Evolutionary conservation across 2,888 invertebrate genomes (phyloP).

Genomic region (Xestia xanthographa): DNA sequence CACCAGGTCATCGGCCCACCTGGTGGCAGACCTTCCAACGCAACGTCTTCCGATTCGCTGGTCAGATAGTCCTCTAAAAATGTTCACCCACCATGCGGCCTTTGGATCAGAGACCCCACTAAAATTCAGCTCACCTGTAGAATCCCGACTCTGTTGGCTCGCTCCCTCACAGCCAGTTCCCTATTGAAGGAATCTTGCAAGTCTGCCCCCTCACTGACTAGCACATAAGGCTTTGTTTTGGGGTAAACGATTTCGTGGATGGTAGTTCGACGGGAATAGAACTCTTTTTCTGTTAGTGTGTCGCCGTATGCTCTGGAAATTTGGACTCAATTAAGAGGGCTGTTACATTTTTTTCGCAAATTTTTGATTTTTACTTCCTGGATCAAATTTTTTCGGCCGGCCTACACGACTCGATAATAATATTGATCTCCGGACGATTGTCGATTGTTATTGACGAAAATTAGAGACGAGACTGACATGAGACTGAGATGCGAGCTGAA

Average conservation of each 20-base stretch:
- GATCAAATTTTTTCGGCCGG: too few species aligned
- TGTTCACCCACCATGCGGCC: not conserved
- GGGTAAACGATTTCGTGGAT: conserved; percentile 92
- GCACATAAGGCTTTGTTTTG: conserved; percentile 89
- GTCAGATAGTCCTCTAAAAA: not conserved
- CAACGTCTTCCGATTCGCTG: too few species aligned
- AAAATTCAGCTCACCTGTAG: conserved; percentile 89
- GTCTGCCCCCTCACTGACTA: conserved; percentile 91
- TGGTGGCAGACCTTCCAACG: too few species aligned
- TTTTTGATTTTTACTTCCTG: too few species aligned
- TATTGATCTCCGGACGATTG: too few species aligned
- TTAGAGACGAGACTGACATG: too few species aligned
- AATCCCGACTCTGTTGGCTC: conserved; percentile 93
- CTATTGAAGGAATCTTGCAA: conserved; percentile 91
- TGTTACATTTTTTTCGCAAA: too few species aligned
- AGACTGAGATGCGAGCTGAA: too few species aligned
- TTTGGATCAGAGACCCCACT: not conserved
- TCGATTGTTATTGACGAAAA: too few species aligned
- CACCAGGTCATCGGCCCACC: too few species aligned
- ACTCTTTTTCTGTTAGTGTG: conserved; percentile 91
- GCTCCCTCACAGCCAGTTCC: conserved; percentile 93
- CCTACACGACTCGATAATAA: too few species aligned
- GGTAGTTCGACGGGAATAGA: conserved; percentile 89
- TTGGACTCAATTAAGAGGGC: too few species aligned
- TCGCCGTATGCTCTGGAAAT: conserved; percentile 89